Conservation (phyloP, 2,113 vertebrate species). For the Nymphicus hollandicus region DNA sequence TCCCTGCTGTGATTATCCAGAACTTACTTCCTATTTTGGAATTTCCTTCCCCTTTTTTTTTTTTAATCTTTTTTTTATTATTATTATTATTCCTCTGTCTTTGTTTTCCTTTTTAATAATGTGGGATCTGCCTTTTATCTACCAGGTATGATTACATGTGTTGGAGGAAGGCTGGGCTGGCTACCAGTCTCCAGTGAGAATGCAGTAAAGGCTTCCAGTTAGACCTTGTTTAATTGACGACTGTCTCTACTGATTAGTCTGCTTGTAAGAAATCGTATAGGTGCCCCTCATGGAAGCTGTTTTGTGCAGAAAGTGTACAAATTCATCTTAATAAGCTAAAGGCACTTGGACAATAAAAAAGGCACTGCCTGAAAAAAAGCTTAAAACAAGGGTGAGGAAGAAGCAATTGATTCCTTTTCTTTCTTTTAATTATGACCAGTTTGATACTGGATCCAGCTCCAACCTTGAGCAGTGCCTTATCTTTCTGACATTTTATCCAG, state of each 20-base stretch:
- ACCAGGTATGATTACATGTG: background rate
- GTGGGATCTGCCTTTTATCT: background rate
- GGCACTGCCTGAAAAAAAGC: background rate
- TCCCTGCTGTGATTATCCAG: background rate
- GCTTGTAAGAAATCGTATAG: background rate
- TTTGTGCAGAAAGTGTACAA: background rate
- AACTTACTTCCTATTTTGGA: background rate
- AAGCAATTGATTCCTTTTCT: background rate
- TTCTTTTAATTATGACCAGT: accelerated
- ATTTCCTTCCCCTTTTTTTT: background rate
- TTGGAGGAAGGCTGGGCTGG: background rate
- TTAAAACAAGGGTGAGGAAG: background rate
- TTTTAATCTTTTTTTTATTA: background rate
- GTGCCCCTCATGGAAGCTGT: background rate
- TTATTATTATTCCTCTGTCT: background rate
- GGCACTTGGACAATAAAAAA: background rate
- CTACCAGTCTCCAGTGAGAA: background rate
- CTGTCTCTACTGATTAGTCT: background rate
- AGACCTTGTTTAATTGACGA: background rate
- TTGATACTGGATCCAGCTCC: background rate
- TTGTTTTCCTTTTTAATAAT: background rate
- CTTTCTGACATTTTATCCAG: background rate
- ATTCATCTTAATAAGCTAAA: background rate
- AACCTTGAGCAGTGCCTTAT: accelerated
- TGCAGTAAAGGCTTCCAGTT: accelerated